Percentiles rank a stretch among this genome's conserved stretches.
phyloP scores from a whole-genome alignment of 1,140 invertebrate species.

The Apocrypta bakeri region DNA sequence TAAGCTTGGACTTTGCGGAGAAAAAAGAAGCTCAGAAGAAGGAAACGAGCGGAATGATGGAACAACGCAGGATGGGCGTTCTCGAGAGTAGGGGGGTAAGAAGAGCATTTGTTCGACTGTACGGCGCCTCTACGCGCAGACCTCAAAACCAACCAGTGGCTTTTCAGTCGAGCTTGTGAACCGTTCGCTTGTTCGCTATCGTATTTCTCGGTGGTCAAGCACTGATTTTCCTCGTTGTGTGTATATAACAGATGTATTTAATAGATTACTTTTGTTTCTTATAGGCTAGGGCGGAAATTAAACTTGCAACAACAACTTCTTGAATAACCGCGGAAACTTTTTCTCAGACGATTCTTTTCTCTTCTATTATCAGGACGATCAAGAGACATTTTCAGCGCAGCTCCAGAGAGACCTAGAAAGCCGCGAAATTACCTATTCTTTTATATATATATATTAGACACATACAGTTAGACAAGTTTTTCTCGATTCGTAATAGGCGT shows the following conservation, averaged over 20 bases:
- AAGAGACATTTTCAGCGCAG: not conserved
- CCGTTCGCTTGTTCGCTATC: too few species aligned
- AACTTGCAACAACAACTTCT: constrained; percentile 2
- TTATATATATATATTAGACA: too few species aligned
- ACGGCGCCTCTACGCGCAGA: constrained; percentile 51
- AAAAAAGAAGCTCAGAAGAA: constrained; percentile 46
- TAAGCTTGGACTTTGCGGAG: constrained; percentile 32
- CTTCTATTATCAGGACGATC: constrained; percentile 3
- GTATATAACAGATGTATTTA: too few species aligned
- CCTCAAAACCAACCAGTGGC: constrained; percentile 38
- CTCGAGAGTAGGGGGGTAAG: constrained; percentile 5
- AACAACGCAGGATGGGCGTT: constrained; percentile 34
- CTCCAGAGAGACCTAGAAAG: not conserved
- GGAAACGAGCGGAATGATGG: constrained; percentile 30
- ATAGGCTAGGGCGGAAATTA: not conserved
- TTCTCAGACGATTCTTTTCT: not conserved
- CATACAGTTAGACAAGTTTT: not conserved
- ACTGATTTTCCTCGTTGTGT: not conserved
- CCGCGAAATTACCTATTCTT: not conserved
- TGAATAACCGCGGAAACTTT: constrained; percentile 24
- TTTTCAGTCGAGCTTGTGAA: constrained; percentile 41
- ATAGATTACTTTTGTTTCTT: not conserved
- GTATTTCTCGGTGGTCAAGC: not conserved
- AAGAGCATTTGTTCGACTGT: constrained; percentile 49
- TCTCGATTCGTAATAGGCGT: not conserved